Evolutionary conservation across 2,113 vertebrate species (phyloP).

Genomic region (Chamaetylas fuelleborni): DNA sequence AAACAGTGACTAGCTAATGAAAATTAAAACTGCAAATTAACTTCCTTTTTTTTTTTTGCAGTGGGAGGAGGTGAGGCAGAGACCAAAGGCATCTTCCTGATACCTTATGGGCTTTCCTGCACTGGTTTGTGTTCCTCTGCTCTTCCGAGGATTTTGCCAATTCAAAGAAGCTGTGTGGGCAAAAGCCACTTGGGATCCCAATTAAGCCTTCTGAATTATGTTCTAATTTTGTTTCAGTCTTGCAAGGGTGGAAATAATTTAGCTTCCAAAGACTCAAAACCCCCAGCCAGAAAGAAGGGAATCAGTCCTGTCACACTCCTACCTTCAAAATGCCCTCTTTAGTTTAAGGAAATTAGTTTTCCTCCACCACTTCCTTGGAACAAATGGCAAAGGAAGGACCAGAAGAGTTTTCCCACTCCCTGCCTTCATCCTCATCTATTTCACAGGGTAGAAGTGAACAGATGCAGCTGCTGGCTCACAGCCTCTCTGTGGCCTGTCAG

Average conservation of each 20-base stretch:
- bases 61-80: background rate
- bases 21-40: background rate
- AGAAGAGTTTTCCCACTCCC: background rate
- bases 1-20: background rate
- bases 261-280: background rate
- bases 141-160: background rate
- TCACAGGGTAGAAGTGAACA: background rate
- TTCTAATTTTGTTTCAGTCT: background rate
- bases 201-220: constrained; percentile 12
- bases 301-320: background rate
- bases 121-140: background rate
- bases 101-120: background rate
- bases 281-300: background rate
- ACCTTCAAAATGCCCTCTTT: background rate
- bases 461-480: constrained; percentile 35
- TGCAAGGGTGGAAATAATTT: background rate
- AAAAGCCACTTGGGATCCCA: background rate
- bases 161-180: background rate
- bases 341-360: background rate
- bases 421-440: background rate
- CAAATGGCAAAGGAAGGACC: background rate
- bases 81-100: background rate
- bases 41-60: background rate
- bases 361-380: background rate
- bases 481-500: background rate